Evolutionary conservation across 2,888 invertebrate genomes (phyloP), one percentile per base, ranked within the genome.

Genomic region (Ceratothoa steindachneri): DNA sequence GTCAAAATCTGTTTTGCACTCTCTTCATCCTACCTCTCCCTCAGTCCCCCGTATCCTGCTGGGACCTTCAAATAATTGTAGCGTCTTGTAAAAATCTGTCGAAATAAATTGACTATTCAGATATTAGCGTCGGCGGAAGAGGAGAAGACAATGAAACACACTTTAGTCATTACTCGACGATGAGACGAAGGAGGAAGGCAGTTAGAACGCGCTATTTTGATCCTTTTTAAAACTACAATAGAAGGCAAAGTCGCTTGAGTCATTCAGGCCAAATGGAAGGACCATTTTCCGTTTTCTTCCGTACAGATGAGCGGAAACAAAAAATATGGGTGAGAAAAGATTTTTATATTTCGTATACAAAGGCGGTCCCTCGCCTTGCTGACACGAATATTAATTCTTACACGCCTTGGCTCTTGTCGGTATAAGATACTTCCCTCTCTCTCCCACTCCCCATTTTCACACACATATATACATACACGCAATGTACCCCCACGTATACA

Each of bases 21-120:
- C 41, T 41, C 41, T 41, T 41, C 15, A 5, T 41, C 41, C 41
- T 9, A 41, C 7, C 7, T 41, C 41, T 41, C 7, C 15, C 41
- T 41, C 41, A 15, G 41, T 5, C 15, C 41, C 15, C 41, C 7
- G 41, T 15, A 15, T 60, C 27, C 60, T 60, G 60, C 27, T 24
- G 60, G 60, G 60, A 60, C 60, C 24, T 4, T 24, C 60, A 60
- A 60, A 60, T 60, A 60, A 60, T 60, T 60, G 60, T 60, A 60
- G n/a, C 60, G 67, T 76, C 77, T 74, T 75, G 77, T 77, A 77
- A 77, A 77, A 77, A 75, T 77, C 73, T 71, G 65, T 68, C 69
- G 74, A 77, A 75, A 77, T 77, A 77, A 77, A 77, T 77, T 74
- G 77, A 77, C 74, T 77, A 77, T 77, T 77, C 77, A 71, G 77